A percentile compares a stretch with the other conserved stretches of the same genome.
phyloP scores from a whole-genome alignment of 1,140 invertebrate species.

The Aradophagus sp. region DNA sequence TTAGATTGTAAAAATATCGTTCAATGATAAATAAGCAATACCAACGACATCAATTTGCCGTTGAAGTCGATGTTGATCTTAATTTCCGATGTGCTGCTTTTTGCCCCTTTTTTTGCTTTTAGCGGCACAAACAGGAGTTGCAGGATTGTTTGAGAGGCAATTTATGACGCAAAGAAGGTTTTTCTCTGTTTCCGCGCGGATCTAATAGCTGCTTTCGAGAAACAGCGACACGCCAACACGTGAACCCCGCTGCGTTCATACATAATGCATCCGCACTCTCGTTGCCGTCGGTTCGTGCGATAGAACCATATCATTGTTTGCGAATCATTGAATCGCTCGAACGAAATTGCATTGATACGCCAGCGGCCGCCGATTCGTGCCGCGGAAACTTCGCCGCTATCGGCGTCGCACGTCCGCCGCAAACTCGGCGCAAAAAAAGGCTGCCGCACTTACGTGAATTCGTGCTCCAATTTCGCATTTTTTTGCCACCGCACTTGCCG shows the following conservation, averaged over 20 bases:
- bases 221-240: constrained; percentile 37
- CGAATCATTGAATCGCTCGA: constrained; percentile 67
- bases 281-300: constrained; percentile 37
- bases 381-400: constrained; percentile 44
- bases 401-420: constrained; percentile 9
- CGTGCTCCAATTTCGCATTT: constrained; percentile 7
- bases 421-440: constrained; percentile 21
- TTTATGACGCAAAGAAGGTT: constrained; percentile 37
- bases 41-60: too few relatives aligned
- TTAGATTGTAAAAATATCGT: too few relatives aligned
- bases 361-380: constrained; percentile 26
- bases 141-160: constrained; percentile 29
- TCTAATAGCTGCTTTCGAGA: constrained; percentile 45
- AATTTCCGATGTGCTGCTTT: too few relatives aligned
- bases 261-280: constrained; percentile 62
- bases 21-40: too few relatives aligned
- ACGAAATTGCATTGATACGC: constrained; percentile 60
- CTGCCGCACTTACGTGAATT: constrained; percentile 12
- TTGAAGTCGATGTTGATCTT: too few relatives aligned
- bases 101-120: too few relatives aligned
- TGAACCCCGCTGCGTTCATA: constrained; percentile 54
- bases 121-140: constrained; percentile 1
- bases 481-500: not conserved
- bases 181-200: constrained; percentile 23
- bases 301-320: constrained; percentile 67